Evolutionary conservation across 2,888 invertebrate genomes (phyloP).

Genomic region (Eupelmus urozonus): DNA sequence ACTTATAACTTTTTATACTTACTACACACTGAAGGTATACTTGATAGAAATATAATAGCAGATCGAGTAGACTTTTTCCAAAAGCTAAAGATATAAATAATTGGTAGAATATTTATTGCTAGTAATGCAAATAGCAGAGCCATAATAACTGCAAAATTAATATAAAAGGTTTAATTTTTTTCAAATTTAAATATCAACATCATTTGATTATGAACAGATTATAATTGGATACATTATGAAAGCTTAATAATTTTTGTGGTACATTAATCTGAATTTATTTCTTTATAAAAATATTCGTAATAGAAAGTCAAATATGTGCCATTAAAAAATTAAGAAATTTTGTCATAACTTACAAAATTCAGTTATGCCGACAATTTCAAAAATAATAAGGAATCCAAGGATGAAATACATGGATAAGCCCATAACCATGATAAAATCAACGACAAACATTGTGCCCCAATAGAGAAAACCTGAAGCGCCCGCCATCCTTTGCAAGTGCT

Average conservation of each 20-base stretch:
- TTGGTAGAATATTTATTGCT: conserved; percentile 81
- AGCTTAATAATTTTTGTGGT: too few relatives aligned
- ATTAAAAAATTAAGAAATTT: too few relatives aligned
- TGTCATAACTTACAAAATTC: too few relatives aligned
- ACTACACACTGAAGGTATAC: conserved; percentile 68
- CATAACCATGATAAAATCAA: conserved; percentile 79
- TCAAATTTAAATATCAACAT: not conserved
- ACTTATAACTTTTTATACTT: conserved; percentile 56
- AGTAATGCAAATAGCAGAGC: conserved; percentile 85
- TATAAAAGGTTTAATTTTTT: too few relatives aligned
- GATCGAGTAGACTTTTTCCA: conserved; percentile 68
- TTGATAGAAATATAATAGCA: conserved; percentile 67
- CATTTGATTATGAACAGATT: not conserved
- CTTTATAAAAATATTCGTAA: too few relatives aligned
- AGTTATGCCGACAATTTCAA: not conserved
- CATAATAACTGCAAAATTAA: conserved; percentile 75
- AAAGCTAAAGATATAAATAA: conserved; percentile 72
- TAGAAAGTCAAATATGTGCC: too few relatives aligned
- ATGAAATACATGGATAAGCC: conserved; percentile 66
- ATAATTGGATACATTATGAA: too few relatives aligned
- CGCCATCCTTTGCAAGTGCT: conserved; percentile 84
- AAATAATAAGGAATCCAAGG: conserved; percentile 64
- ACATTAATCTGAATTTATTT: too few relatives aligned
- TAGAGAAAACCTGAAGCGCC: conserved; percentile 81
- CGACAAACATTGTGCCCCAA: conserved; percentile 82